A percentile compares a stretch with the other conserved stretches of the same genome.
Conservation (phyloP, 2,113 vertebrate species). For the Micromys minutus region DNA sequence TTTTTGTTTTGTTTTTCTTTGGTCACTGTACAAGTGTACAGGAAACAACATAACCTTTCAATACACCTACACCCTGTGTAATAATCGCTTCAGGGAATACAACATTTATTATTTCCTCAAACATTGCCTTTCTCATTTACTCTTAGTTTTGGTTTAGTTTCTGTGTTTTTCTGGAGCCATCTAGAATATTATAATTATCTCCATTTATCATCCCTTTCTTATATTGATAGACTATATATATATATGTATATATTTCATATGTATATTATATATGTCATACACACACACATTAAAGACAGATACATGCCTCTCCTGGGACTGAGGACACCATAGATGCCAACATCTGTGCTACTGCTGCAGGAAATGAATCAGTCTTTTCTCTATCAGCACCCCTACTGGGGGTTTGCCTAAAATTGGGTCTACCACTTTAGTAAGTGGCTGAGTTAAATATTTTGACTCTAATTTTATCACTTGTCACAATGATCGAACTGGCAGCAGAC, state of each 20-base stretch:
- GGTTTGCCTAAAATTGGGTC: constrained; percentile 80
- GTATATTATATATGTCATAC: too few species aligned
- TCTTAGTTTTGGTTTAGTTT: constrained; percentile 29
- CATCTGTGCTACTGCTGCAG: constrained; percentile 39
- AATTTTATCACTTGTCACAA: constrained; percentile 80
- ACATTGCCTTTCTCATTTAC: not conserved
- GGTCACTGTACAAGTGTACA: not conserved
- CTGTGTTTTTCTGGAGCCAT: constrained; percentile 16
- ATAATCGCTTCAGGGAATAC: not conserved
- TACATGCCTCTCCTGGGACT: constrained; percentile 20
- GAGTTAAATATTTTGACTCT: constrained; percentile 81
- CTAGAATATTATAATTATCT: constrained; percentile 23
- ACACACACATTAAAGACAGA: constrained; percentile 48
- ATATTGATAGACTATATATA: not conserved
- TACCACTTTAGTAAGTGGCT: constrained; percentile 76
- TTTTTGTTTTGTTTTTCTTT: not conserved
- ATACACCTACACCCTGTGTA: not conserved
- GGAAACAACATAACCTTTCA: not conserved
- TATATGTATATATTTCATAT: too few species aligned
- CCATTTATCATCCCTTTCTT: constrained; percentile 35
- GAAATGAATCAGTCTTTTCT: constrained; percentile 71
- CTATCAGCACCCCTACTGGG: constrained; percentile 70
- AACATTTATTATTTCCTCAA: not conserved
- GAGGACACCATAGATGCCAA: constrained; percentile 48
- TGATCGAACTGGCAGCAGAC: constrained; percentile 78